Conservation (phyloP, 2,888 invertebrate genomes). For the Griposia aprilina region DNA sequence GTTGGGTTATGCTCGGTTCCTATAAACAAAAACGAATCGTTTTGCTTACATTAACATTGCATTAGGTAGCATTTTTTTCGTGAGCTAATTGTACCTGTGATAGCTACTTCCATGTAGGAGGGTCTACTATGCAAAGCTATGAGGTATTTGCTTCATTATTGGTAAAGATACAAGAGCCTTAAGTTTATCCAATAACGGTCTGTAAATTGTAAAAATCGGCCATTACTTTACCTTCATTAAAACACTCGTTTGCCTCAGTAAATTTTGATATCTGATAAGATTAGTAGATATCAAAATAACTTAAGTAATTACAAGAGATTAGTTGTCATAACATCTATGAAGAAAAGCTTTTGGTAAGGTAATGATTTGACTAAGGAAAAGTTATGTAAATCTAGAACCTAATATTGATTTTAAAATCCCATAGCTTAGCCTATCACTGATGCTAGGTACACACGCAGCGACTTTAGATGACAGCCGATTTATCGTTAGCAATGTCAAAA, state of each 20-base stretch:
- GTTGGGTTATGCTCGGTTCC: not conserved
- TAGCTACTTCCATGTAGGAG: too few species aligned
- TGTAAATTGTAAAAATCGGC: too few species aligned
- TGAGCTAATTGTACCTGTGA: too few species aligned
- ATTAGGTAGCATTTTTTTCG: too few species aligned
- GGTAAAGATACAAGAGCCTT: too few species aligned
- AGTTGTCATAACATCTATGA: not conserved
- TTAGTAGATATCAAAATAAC: not conserved
- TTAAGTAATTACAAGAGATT: not conserved
- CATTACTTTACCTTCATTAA: not conserved
- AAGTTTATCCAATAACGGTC: too few species aligned
- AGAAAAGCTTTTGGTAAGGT: not conserved
- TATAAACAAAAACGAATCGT: too few species aligned
- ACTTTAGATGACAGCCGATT: not conserved
- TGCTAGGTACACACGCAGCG: too few species aligned
- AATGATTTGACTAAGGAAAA: not conserved
- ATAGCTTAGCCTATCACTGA: not conserved
- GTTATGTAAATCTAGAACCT: not conserved
- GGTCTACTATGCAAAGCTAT: too few species aligned
- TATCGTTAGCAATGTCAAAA: not conserved
- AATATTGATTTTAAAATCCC: slow-evolving; percentile 2
- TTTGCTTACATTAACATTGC: too few species aligned
- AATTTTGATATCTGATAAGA: not conserved
- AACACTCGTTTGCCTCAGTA: not conserved
- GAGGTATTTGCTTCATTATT: too few species aligned